Percentiles rank a stretch among this genome's conserved stretches.
These are phyloP conservation scores for Camelus dromedarius DNA, from an alignment of 2,113 vertebrate species.

Conservation along the genomic window DNA sequence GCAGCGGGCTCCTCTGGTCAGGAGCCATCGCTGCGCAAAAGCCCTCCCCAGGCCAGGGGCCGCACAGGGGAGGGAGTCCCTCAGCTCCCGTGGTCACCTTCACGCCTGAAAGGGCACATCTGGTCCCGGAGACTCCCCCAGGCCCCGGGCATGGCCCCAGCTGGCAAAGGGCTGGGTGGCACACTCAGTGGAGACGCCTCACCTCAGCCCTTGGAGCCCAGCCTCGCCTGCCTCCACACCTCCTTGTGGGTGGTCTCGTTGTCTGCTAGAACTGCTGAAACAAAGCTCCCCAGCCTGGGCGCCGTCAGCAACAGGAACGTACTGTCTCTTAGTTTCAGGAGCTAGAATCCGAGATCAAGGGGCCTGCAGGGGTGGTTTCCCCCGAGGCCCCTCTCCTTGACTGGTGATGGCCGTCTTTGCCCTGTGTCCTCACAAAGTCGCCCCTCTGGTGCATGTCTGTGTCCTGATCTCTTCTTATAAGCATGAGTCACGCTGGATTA, in stretches of 20 bases:
- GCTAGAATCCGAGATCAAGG: not conserved
- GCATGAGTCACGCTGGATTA: not conserved
- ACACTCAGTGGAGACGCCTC: not conserved
- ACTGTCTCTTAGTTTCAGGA: not conserved
- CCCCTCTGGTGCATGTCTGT: not conserved
- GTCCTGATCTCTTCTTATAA: not conserved
- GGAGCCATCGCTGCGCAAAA: not conserved
- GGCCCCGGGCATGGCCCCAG: not conserved
- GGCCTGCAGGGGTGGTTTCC: not conserved
- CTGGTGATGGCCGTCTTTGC: accelerated
- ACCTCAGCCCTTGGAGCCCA: not conserved
- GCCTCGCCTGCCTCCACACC: not conserved
- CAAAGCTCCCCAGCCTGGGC: accelerated
- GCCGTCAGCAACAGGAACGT: not conserved
- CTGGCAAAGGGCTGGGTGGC: not conserved
- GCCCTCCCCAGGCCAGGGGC: not conserved
- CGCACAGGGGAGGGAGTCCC: not conserved
- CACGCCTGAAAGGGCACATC: not conserved
- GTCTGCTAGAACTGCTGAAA: not conserved
- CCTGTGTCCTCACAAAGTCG: accelerated
- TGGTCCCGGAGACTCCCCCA: not conserved
- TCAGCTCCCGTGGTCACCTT: not conserved
- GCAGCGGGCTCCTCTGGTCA: not conserved
- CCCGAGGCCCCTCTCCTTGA: not conserved
- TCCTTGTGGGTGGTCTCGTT: not conserved